Percentiles rank a stretch among this genome's conserved stretches.
Evolutionary conservation across 37 sponge, comb jelly and placozoan species (phyloP).

Genomic region (Theonella swinhoei): DNA sequence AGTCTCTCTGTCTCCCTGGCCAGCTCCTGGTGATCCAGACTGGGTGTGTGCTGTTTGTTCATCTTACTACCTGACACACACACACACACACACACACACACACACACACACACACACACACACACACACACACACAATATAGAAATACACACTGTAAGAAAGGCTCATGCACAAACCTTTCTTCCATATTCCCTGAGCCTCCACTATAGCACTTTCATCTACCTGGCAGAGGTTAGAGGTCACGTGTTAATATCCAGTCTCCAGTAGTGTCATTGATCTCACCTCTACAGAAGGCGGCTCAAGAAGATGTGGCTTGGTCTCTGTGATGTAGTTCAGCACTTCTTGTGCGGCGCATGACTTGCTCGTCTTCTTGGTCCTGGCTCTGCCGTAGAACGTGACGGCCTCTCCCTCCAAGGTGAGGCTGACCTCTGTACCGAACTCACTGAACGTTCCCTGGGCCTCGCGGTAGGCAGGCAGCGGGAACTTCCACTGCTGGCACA

Average conservation of each 20-base stretch:
- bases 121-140: no score
- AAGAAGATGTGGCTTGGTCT: conserved; percentile 25
- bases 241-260: neutral
- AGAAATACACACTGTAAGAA: neutral
- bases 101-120: conserved; percentile 6
- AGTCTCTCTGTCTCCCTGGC: conserved; percentile 57
- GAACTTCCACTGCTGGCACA: conserved; percentile 65
- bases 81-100: conserved; percentile 6
- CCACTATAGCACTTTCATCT: neutral
- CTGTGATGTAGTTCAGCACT: conserved; percentile 44
- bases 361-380: conserved; percentile 61
- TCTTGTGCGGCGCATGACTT: conserved; percentile 52
- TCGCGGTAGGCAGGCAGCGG: conserved; percentile 65
- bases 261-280: neutral
- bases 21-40: conserved; percentile 26
- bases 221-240: neutral
- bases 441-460: conserved; percentile 37
- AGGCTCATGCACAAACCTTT: conserved; percentile 12
- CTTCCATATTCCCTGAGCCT: conserved; percentile 19
- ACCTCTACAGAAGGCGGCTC: conserved; percentile 43
- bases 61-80: conserved; percentile 3
- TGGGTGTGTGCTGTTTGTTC: conserved; percentile 28
- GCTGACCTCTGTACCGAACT: conserved; percentile 64
- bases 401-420: conserved; percentile 38
- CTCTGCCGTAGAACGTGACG: conserved; percentile 30